phyloP scores from a whole-genome alignment of 2,113 vertebrate genomes.

The Strix uralensis region DNA sequence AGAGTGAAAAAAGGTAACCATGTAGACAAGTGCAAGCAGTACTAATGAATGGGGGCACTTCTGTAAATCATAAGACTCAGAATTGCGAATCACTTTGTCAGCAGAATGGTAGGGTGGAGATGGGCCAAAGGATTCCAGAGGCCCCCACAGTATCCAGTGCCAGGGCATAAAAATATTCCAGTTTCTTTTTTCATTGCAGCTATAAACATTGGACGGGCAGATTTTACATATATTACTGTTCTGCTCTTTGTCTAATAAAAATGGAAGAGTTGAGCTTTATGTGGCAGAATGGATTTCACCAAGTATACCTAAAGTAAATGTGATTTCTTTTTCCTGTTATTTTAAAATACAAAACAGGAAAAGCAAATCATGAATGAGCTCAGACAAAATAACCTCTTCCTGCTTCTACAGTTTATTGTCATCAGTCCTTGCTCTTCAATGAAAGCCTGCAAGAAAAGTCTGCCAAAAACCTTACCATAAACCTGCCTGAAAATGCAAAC shows the following conservation, averaged over 20 bases:
- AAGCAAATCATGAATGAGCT: not conserved
- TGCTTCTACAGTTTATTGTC: not conserved
- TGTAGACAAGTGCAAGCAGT: not conserved
- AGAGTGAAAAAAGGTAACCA: not conserved
- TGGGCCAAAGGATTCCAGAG: not conserved
- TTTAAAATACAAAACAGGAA: not conserved
- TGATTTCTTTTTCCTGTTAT: not conserved
- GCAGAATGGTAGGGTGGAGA: not conserved
- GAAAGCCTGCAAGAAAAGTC: not conserved
- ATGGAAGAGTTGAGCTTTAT: not conserved
- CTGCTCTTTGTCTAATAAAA: not conserved
- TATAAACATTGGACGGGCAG: not conserved
- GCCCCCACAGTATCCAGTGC: not conserved
- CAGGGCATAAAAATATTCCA: not conserved
- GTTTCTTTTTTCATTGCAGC: not conserved
- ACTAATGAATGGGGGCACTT: not conserved
- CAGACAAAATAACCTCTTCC: not conserved
- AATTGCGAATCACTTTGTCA: not conserved
- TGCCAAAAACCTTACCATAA: not conserved
- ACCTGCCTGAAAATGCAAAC: not conserved
- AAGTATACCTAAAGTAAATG: not conserved
- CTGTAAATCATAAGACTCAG: not conserved
- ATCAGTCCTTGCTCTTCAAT: not conserved
- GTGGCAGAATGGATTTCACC: not conserved
- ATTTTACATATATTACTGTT: not conserved